Evolutionary conservation across 2,113 vertebrate species (phyloP), one percentile per base, ranked within the genome.

Genomic region (Labeo rohita): DNA sequence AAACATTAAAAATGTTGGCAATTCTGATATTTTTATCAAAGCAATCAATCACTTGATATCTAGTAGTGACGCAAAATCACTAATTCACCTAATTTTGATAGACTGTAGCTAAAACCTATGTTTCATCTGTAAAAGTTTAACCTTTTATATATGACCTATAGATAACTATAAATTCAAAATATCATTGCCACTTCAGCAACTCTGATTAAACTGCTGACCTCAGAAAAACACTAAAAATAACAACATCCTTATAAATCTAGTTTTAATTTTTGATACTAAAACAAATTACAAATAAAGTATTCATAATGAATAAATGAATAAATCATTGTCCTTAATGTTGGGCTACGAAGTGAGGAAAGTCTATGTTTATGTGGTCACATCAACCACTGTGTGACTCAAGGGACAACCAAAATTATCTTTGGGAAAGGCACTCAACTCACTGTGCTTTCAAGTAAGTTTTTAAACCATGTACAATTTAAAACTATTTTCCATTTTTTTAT

Each of bases 381-480:
- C 7, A 65, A 49, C 6, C 70, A 86, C 13, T 82, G 87, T 89
- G 86, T 89, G 86, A 89, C 56, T 88, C 80, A 77, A 70, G 66
- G 47, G 52, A 12, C 21, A 61, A 47, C 39, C 36, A 81, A 76
- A 59, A 28, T 85, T 0, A 39, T 68, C 39, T 85, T 85, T 80
- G 84, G 74, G 52, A 63, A 79, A 52, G 84, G 84, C 50, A 45
- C 82, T 54, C 21, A 61, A 56, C 66, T 84, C 52, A 74, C n/a
- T 72, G 68, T 84, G 10, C 15, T 78, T 47, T 66, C 74, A 34
- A 80, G 74, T 85, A 78, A 85, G 73, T 78, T 21, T 7, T 39
- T 3, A 78, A 21, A 16, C 50, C 59, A 78, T 59, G 8, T 5
- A 9, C 16, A 23, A 34, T 52, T 75, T 49, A 21, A 5, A 47